Base-by-base conservation (phyloP, 2,888 invertebrate genomes). In the Tipula confusa region DNA sequence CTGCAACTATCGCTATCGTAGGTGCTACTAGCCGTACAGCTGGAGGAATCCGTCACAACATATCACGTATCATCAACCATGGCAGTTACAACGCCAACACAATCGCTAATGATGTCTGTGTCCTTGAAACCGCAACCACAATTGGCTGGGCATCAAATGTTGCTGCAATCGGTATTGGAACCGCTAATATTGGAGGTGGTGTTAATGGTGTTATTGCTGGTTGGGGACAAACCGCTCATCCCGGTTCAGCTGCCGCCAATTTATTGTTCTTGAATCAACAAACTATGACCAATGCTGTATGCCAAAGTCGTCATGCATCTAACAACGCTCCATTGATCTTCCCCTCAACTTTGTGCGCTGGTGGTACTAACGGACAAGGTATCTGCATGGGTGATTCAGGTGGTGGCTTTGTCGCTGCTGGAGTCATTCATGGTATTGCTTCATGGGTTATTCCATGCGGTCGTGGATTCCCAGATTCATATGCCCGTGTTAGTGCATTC, bases 391-490 rank as follows among this genome's bases (percentile, higher is more conserved):
- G 89, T 3, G 89, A 89, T 29, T 89, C 89, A 0, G 89, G 89
- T 38, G 89, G 89, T 1, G 89, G 89, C 0, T 84, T 89, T 24
- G 88, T 88, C 0, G 88, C 88, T 0, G 87, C 88, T 18, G 87
- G 87, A 80, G 88, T 88, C 84, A 85, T 89, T 1, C 88, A 88
- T 36, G 89, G 89, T 13, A 86, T 89, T 9, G 89, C 89, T 0
- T 89, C 89, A 1, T 89, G 89, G 89, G 89, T 89, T 31, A 88
- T 88, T 80, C 89, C 89, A 4, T 89, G 89, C 38, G 89, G 88
- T 1, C 88, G 87, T 4, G 89, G 89, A 13, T 87, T 87, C 18
- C 89, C 89, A 0, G 89, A 89, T 43, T 88, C 89, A 87, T 89
- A 89, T 83, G 88, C 89, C 0, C 88, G 88, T 84, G 87, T 89